phyloP scores from a whole-genome alignment of 2,113 vertebrate species.

The Solenodon paradoxus region DNA sequence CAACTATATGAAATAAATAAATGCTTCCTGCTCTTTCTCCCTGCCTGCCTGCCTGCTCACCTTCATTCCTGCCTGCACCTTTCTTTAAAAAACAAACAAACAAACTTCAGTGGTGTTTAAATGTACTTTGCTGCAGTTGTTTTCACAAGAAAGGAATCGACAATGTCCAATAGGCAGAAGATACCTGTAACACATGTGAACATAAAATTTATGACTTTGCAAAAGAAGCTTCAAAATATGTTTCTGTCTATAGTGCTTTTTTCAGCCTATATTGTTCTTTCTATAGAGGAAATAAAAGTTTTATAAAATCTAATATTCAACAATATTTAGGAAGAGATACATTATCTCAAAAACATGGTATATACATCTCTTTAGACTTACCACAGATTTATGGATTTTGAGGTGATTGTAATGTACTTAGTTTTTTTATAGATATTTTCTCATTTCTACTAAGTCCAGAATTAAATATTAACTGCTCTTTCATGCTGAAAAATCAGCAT shows the following conservation, averaged over 20 bases:
- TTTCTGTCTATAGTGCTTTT: neutral
- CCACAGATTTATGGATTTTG: neutral
- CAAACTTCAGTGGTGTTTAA: neutral
- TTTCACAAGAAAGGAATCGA: neutral
- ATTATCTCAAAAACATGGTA: neutral
- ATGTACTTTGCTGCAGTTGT: neutral
- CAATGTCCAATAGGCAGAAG: neutral
- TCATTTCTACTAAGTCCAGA: neutral
- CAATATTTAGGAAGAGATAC: neutral
- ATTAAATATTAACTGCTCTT: neutral
- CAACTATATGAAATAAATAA: too few species aligned
- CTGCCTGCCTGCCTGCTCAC: too few species aligned
- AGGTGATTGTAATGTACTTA: neutral
- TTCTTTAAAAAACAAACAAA: too few species aligned
- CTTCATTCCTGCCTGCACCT: too few species aligned
- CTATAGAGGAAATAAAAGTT: neutral
- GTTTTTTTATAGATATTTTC: neutral
- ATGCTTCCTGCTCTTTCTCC: too few species aligned
- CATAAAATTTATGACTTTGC: constrained; percentile 12
- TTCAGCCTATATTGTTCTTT: neutral
- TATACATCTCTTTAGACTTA: neutral
- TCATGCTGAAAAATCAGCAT: neutral
- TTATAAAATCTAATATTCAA: constrained; percentile 39
- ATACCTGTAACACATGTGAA: neutral
- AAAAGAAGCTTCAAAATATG: neutral